phyloP scores from a whole-genome alignment of 2,797 vertebrate species.

The Pagetopsis macropterus region DNA sequence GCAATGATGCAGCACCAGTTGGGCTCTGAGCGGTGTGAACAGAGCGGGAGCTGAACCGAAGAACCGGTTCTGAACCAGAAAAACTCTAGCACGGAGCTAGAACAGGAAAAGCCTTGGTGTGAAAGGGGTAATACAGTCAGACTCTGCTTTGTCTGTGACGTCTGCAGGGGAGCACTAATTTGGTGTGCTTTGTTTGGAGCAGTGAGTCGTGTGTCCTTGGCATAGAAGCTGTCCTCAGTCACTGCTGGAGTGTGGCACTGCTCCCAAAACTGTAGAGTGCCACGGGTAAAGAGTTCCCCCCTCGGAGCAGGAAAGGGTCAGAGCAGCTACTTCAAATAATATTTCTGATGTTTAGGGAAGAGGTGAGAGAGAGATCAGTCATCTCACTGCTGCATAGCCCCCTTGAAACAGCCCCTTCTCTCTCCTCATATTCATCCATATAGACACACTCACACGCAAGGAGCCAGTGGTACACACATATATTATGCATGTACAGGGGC shows the following conservation, averaged over 20 bases:
- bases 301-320: slow-evolving; percentile 34
- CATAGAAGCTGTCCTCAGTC: slow-evolving; percentile 27
- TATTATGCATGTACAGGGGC: not conserved
- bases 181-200: slow-evolving; percentile 37
- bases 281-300: slow-evolving; percentile 23
- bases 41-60: no score
- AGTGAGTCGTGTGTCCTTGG: slow-evolving; percentile 42
- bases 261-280: slow-evolving; percentile 24
- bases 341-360: slow-evolving; percentile 59
- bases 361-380: slow-evolving; percentile 51
- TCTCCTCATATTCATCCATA: slow-evolving; percentile 35
- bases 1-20: no score
- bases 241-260: slow-evolving; percentile 26
- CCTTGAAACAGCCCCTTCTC: slow-evolving; percentile 34
- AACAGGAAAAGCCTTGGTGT: no score
- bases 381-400: slow-evolving; percentile 38
- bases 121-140: not conserved
- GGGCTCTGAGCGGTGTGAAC: no score
- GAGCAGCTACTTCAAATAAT: slow-evolving; percentile 60
- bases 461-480: not conserved
- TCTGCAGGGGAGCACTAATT: slow-evolving; percentile 31
- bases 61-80: no score
- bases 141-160: slow-evolving; percentile 30
- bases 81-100: no score
- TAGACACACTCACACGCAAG: slow-evolving; percentile 6